Conservation (phyloP, 2,888 invertebrate species). For the Platerodrilus igneus region DNA sequence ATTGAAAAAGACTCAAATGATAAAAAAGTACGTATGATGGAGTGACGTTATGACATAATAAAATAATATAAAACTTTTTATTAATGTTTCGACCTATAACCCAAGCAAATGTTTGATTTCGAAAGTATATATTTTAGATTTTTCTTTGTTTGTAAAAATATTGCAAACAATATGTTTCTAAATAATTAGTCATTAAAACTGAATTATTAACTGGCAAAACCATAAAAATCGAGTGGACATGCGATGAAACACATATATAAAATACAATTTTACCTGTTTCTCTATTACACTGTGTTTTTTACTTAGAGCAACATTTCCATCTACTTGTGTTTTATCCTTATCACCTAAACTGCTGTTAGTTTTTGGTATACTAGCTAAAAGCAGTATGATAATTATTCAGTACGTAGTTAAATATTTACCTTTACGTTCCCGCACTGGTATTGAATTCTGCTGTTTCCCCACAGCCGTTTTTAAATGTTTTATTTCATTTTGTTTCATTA, state of each 20-base stretch:
- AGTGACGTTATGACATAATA: no score
- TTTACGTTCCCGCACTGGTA: conserved; percentile 42
- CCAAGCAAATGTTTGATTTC: no score
- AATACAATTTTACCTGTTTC: conserved; percentile 76
- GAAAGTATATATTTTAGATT: no score
- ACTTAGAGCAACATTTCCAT: conserved; percentile 36
- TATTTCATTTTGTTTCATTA: conserved; percentile 41
- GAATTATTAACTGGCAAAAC: no score
- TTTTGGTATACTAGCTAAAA: conserved; percentile 33
- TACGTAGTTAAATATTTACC: no score
- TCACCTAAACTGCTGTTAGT: conserved; percentile 38
- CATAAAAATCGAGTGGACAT: conserved; percentile 7
- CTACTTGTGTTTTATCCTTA: conserved; percentile 42
- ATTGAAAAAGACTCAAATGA: no score
- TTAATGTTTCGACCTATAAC: no score
- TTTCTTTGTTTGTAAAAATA: no score
- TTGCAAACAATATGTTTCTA: no score
- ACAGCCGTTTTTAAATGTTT: conserved; percentile 28
- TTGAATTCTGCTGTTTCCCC: conserved; percentile 22
- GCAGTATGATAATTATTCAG: conserved; percentile 3
- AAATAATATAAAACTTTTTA: no score
- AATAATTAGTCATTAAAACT: no score
- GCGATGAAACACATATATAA: neutral
- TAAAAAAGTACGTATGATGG: no score
- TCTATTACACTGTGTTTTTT: conserved; percentile 65